phyloP scores from a whole-genome alignment of 1,140 invertebrate genomes.

The Drosophila watanabei region DNA sequence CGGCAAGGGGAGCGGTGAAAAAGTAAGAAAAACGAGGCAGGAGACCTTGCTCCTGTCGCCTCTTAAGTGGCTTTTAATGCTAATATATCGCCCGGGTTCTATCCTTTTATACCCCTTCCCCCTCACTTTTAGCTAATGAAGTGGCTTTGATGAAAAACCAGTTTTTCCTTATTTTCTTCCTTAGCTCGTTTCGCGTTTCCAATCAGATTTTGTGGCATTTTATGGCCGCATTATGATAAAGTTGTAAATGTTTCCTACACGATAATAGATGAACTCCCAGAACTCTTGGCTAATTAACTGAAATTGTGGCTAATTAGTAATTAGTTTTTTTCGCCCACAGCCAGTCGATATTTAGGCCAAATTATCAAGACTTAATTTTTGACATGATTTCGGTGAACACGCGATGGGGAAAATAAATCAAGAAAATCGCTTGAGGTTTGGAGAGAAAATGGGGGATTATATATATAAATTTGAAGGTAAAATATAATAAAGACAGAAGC shows the following conservation, averaged over 20 bases:
- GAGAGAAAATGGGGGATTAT: too few species aligned
- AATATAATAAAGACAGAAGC: too few species aligned
- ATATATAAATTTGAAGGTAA: background rate
- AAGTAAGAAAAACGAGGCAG: constrained; percentile 8
- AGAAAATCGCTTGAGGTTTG: background rate
- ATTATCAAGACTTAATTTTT: constrained; percentile 31
- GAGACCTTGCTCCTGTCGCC: constrained; percentile 51
- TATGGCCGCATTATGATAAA: constrained; percentile 75
- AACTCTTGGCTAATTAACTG: constrained; percentile 49
- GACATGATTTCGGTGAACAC: constrained; percentile 50
- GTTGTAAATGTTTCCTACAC: constrained; percentile 64
- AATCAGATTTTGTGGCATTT: constrained; percentile 59
- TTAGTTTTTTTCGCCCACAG: constrained; percentile 53
- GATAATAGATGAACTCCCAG: constrained; percentile 43
- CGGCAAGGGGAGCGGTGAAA: background rate
- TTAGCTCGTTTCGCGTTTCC: constrained; percentile 30
- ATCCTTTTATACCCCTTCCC: constrained; percentile 7
- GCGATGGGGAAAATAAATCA: constrained; percentile 32
- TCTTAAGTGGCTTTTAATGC: constrained; percentile 83
- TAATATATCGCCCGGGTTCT: constrained; percentile 69
- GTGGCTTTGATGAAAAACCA: constrained; percentile 39
- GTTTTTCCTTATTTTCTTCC: constrained; percentile 7
- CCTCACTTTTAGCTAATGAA: constrained; percentile 55
- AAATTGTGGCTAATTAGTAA: constrained; percentile 61
- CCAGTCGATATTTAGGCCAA: constrained; percentile 12